Conservation (phyloP, 2,888 invertebrate genomes). For the Amphimallon solstitiale region DNA sequence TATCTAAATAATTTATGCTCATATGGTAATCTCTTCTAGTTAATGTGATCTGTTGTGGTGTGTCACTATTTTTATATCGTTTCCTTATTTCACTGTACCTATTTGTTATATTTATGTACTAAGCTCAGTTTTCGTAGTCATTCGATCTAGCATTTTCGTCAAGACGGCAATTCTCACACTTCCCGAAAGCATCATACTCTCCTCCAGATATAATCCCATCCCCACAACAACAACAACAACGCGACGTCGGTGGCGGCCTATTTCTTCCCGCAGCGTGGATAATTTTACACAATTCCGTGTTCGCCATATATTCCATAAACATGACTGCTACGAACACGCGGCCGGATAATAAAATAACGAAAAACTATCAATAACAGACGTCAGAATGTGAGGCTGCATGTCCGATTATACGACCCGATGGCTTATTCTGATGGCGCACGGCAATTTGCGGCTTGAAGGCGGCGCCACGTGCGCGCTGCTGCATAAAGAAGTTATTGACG, state of each 20-base stretch:
- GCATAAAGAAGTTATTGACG: constrained; percentile 61
- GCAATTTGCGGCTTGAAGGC: constrained; percentile 64
- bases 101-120: too few relatives aligned
- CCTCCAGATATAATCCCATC: constrained; percentile 5
- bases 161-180: too few relatives aligned
- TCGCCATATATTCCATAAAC: constrained; percentile 57
- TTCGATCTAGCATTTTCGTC: not conserved
- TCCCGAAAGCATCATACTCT: constrained; percentile 5
- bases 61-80: too few relatives aligned
- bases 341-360: constrained; percentile 64
- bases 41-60: too few relatives aligned
- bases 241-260: too few relatives aligned
- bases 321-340: constrained; percentile 60
- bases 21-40: too few relatives aligned
- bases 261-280: constrained; percentile 55
- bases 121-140: not conserved
- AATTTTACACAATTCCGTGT: constrained; percentile 62
- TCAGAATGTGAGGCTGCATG: constrained; percentile 51
- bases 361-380: constrained; percentile 64
- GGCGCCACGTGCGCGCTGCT: constrained; percentile 62
- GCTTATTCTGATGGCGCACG: constrained; percentile 54
- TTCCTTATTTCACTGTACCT: too few relatives aligned
- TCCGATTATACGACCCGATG: not conserved
- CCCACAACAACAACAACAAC: too few relatives aligned
- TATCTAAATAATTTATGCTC: too few relatives aligned